These are phyloP conservation scores for Rhopalosiphum nymphaeae DNA, from an alignment of 2,888 invertebrate genomes.

Conservation along the genomic window DNA sequence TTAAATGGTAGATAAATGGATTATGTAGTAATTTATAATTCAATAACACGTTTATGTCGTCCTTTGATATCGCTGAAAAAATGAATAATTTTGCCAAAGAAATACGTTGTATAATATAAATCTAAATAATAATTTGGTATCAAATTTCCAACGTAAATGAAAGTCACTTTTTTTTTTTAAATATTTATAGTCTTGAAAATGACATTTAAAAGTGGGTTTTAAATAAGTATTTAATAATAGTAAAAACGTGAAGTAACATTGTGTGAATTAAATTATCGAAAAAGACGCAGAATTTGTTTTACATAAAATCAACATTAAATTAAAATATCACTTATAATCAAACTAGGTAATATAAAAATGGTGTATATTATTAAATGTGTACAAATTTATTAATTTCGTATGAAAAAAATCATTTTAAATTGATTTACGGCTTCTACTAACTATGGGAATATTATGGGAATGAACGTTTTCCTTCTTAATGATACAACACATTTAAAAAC, in stretches of 20 bases:
- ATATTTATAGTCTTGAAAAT: neutral
- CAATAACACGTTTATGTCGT: neutral
- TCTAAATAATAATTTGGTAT: neutral
- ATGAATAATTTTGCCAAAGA: neutral
- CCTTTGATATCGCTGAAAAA: neutral
- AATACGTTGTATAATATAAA: neutral
- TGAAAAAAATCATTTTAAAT: neutral
- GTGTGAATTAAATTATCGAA: neutral
- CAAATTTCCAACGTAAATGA: neutral
- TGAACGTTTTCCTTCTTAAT: conserved; percentile 4
- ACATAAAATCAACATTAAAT: conserved; percentile 11
- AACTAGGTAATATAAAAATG: neutral
- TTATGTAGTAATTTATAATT: neutral
- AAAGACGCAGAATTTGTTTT: neutral
- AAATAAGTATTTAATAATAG: neutral
- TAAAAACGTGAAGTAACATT: neutral
- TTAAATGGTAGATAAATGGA: neutral
- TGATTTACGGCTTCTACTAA: neutral
- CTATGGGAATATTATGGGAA: conserved; percentile 17
- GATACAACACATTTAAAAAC: conserved; percentile 22
- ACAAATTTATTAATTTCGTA: neutral
- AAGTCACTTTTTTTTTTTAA: neutral
- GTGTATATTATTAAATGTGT: neutral
- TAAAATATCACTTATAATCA: neutral
- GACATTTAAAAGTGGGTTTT: neutral